Evolutionary conservation across 1,140 invertebrate species (phyloP).

Genomic region (Cydia pomonella): DNA sequence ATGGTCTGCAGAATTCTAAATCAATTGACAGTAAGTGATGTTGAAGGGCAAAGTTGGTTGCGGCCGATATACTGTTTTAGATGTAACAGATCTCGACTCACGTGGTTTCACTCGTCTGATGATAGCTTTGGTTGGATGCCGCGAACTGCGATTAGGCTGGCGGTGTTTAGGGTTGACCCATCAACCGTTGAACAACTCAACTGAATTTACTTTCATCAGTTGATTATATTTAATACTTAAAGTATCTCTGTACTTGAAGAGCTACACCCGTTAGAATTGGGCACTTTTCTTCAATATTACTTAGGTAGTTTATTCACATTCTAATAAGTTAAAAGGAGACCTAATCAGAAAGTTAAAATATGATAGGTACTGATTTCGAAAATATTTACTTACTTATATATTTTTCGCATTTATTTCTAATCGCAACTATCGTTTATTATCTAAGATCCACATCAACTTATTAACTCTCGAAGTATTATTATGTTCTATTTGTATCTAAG

Average conservation of each 20-base stretch:
- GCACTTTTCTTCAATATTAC: too few species aligned
- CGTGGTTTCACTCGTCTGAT: slow-evolving; percentile 39
- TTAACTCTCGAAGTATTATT: background rate
- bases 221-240: too few species aligned
- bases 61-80: slow-evolving; percentile 16
- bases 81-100: slow-evolving; percentile 26
- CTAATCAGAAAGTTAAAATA: background rate
- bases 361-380: background rate
- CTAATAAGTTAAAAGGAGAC: background rate
- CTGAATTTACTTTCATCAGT: background rate
- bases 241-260: background rate
- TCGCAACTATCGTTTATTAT: too few species aligned
- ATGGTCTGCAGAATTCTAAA: background rate
- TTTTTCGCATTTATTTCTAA: too few species aligned
- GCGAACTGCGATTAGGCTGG: slow-evolving; percentile 42
- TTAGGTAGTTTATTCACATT: too few species aligned
- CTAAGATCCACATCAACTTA: too few species aligned
- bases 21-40: background rate
- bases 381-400: too few species aligned
- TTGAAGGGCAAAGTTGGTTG: background rate
- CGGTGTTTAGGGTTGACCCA: slow-evolving; percentile 41
- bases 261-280: too few species aligned
- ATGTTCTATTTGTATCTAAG: background rate
- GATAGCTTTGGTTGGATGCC: slow-evolving; percentile 41
- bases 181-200: slow-evolving; percentile 20